Evolutionary conservation across 2,797 vertebrate genomes (phyloP), one percentile per base, ranked within the genome.

Genomic region (Eospalax fontanierii): DNA sequence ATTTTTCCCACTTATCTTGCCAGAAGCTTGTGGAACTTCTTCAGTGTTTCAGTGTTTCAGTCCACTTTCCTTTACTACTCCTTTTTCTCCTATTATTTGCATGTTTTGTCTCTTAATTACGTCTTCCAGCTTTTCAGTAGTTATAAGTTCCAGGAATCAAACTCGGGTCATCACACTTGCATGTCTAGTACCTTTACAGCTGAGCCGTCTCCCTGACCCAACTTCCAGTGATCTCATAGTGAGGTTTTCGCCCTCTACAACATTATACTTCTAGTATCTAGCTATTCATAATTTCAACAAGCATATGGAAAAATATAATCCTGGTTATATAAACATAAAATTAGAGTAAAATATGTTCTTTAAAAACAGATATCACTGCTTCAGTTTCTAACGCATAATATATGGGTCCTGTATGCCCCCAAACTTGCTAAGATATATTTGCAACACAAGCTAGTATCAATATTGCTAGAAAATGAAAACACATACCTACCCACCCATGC

Each of bases 41-140:
- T 86, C 38, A 86, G 21, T 76, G 8, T 38, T 57, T 70, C 65
- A 95, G 74, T 70, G 79, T 57, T 30, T 84, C 38, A 57, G 28
- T 73, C 70, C 54, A 89, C 68, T 21, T 35, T 96, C 46, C 87
- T 63, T 87, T 43, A 46, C 26, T 28, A 0, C 73, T 93, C 11
- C n/a, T 83, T 68, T 88, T 91, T 85, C 30, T 84, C 33, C 50
- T 43, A 24, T 88, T 43, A 19, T 84, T 92, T 46, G 5, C 46
- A 50, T 46, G 21, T 88, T 57, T 75, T 63, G 38, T 46, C 9
- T 65, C 54, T 38, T 63, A 26, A 10, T 68, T 70, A 40, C 30
- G 1, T 80, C 35, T 78, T 80, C 18, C 35, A 38, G 35, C 54
- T 87, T 30, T 86, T 46, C 89, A 89, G n/a, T 30, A 18, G 59